Evolutionary conservation across 1,140 invertebrate species (phyloP), one percentile per base, ranked within the genome.

Genomic region (Drosophila bocki): DNA sequence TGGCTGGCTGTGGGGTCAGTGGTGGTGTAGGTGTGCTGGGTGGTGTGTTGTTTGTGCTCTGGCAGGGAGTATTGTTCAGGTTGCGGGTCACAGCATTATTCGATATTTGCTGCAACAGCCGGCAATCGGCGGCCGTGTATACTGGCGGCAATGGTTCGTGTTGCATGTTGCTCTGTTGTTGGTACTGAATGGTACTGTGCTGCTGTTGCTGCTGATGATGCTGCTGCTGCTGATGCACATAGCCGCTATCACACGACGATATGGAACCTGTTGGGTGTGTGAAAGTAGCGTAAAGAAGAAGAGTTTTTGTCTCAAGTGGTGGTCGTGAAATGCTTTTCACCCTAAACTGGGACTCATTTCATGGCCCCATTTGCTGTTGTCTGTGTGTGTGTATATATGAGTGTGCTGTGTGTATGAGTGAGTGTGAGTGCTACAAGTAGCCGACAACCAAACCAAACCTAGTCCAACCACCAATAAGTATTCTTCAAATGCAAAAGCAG

Each of bases 231-330:
- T 95, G 94, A 94, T 96, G 96, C 87, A 95, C 95, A 88, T 96
- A 96, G 44, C 97, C 97, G 83, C 97, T 97, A 94, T 98, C 97
- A 92, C 95, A 97, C 76, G 96, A 97, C 71, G 96, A 97, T 75
- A 97, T 95, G 59, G 97, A 97, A 92, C 96, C 96, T 92, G 75
- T 83, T 91, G 79, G 68, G 44, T 77, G 33, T 77, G 67, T 77
- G 47, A 69, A 62, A 75, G 51, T 60, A 67, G 42, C 50, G 63
- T 69, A 75, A 75, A 75, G 41, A 74, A 75, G 39, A 47, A 56
- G 35, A 56, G 53, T 56, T 39, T 64, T 65, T 56, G 48, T 75
- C 58, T 74, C 35, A 58, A 32, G 53, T 71, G 50, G 47, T 12
- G 32, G 48, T 26, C 61, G 15, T 42, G 44, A 59, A 71, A 57